Conservation (phyloP, 1,140 invertebrate genomes). For the Patella vulgata region DNA sequence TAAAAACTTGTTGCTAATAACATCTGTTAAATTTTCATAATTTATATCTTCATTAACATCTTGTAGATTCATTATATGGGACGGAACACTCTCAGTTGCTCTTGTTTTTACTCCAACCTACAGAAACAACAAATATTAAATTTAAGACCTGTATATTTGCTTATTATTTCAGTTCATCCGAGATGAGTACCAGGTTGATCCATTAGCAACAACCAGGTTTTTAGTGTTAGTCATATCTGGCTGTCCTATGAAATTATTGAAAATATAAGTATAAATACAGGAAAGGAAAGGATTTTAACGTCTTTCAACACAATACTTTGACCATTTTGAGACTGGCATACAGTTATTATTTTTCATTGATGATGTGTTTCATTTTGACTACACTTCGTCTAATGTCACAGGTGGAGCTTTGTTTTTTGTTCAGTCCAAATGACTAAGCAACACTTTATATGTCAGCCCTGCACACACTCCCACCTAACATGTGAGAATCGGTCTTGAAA, state of each 20-base stretch:
- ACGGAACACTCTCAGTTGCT: slow-evolving; percentile 82
- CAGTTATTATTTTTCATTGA: no score
- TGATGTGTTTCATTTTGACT: no score
- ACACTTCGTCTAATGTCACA: no score
- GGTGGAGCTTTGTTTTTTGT: no score
- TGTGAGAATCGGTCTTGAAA: no score
- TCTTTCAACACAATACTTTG: neutral
- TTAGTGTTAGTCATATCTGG: neutral
- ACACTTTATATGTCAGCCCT: no score
- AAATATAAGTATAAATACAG: neutral
- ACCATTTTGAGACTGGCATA: no score
- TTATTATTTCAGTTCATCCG: neutral
- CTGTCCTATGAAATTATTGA: neutral
- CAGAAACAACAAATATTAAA: slow-evolving; percentile 17
- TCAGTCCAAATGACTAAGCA: no score
- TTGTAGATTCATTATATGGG: slow-evolving; percentile 78
- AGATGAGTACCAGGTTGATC: neutral
- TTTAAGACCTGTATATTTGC: neutral
- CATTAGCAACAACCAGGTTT: neutral
- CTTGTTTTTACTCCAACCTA: slow-evolving; percentile 75
- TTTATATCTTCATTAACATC: slow-evolving; percentile 78
- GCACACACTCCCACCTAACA: no score
- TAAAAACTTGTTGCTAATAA: slow-evolving; percentile 75
- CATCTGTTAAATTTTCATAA: slow-evolving; percentile 69
- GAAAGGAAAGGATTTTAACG: neutral